These are phyloP conservation scores for Ephestia elutella DNA, from an alignment of 1,140 invertebrate genomes.

Conservation along the genomic window DNA sequence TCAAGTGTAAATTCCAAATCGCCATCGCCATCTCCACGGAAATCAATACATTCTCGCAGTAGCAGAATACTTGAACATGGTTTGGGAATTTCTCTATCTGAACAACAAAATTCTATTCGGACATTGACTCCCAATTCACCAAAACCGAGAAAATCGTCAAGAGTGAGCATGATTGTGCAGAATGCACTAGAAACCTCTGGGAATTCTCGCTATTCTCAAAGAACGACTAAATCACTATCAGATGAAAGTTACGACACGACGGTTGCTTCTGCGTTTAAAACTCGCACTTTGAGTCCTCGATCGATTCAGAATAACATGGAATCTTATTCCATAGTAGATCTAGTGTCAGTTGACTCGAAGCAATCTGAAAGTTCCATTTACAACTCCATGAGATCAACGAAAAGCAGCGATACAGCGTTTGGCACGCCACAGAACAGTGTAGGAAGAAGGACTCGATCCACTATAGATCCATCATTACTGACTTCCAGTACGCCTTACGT, in stretches of 20 bases:
- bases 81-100: constrained; percentile 21
- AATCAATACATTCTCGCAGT: constrained; percentile 35
- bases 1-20: constrained; percentile 17
- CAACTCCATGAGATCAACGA: constrained; percentile 31
- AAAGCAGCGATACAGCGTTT: constrained; percentile 17
- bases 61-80: constrained; percentile 37
- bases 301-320: constrained; percentile 27
- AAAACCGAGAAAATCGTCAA: constrained; percentile 25
- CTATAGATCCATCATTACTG: constrained; percentile 23
- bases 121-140: constrained; percentile 23
- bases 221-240: constrained; percentile 23
- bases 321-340: constrained; percentile 55
- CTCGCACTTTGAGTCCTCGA: constrained; percentile 25
- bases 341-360: constrained; percentile 47
- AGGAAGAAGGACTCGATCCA: constrained; percentile 26
- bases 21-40: constrained; percentile 31
- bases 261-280: constrained; percentile 21
- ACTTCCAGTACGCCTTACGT: constrained; percentile 47
- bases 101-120: background rate
- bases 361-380: constrained; percentile 32
- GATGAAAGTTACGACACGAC: constrained; percentile 28
- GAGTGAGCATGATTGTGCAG: constrained; percentile 40
- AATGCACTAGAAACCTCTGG: constrained; percentile 30
- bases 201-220: constrained; percentile 13
- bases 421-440: constrained; percentile 27